Percentiles rank a stretch among this genome's conserved stretches.
Evolutionary conservation across 2,113 vertebrate genomes (phyloP).

Genomic region (Leptobrachium leishanense): DNA sequence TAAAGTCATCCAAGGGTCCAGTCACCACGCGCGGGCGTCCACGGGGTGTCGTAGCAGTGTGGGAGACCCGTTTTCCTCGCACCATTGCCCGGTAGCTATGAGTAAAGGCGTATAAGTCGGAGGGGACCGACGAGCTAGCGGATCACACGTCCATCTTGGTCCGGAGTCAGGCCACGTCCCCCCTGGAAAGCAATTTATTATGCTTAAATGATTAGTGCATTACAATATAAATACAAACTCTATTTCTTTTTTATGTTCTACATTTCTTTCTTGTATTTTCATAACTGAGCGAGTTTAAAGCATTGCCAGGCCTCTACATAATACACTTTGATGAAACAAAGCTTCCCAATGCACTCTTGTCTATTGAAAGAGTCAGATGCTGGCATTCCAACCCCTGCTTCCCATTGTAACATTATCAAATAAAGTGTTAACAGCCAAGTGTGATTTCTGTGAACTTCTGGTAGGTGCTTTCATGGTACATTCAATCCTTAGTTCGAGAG

Average conservation of each 20-base stretch:
- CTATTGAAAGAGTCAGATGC: slow-evolving; percentile 17
- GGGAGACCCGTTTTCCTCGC: too few species aligned
- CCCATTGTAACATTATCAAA: slow-evolving; percentile 30
- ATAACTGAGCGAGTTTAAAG: slow-evolving; percentile 13
- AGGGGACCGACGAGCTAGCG: too few species aligned
- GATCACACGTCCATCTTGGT: too few species aligned
- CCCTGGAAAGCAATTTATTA: too few species aligned
- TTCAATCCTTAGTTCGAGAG: not conserved
- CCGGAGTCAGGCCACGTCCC: too few species aligned
- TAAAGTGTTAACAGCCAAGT: slow-evolving; percentile 26
- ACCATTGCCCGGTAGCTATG: too few species aligned
- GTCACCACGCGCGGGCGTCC: too few species aligned
- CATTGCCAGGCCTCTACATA: slow-evolving; percentile 11
- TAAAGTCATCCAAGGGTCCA: too few species aligned
- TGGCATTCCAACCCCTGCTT: slow-evolving; percentile 18
- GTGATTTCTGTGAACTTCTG: slow-evolving; percentile 1
- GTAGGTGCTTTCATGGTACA: too few species aligned
- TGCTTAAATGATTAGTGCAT: too few species aligned
- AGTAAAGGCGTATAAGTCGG: too few species aligned
- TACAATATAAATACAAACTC: not conserved
- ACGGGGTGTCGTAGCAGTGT: too few species aligned
- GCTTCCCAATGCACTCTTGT: slow-evolving; percentile 8
- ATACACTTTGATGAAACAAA: slow-evolving; percentile 33
- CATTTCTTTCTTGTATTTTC: not conserved
- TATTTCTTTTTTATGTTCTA: not conserved